Evolutionary conservation across 2,888 invertebrate genomes (phyloP).

Genomic region (Stomorhina lunata): DNA sequence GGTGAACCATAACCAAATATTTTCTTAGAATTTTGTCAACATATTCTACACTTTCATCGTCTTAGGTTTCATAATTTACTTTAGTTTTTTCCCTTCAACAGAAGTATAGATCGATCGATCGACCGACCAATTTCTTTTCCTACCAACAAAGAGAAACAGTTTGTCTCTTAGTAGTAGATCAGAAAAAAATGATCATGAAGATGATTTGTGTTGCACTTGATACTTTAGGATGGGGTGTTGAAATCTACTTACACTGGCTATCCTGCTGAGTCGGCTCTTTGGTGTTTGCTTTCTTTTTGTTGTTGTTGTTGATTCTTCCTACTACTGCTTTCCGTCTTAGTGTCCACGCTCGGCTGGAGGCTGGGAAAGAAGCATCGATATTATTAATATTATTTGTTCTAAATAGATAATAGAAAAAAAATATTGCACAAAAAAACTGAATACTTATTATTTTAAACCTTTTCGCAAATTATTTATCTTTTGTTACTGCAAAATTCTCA

Average conservation of each 20-base stretch:
- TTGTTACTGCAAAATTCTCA: constrained; percentile 43
- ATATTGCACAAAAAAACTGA: constrained; percentile 14
- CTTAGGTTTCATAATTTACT: constrained; percentile 18
- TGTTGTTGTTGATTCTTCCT: not conserved
- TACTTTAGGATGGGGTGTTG: constrained; percentile 54
- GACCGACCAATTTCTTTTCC: no score
- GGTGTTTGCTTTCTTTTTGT: constrained; percentile 21
- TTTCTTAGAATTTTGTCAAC: constrained; percentile 53
- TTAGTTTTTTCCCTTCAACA: not conserved
- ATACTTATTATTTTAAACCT: not conserved
- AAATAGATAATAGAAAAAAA: constrained; percentile 4
- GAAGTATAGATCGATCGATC: no score
- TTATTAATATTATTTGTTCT: constrained; percentile 8
- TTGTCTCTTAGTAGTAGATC: constrained; percentile 30
- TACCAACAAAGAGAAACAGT: not conserved
- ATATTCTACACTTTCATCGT: constrained; percentile 17
- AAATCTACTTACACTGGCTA: constrained; percentile 48
- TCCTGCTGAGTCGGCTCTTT: constrained; percentile 61
- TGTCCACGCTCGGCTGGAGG: constrained; percentile 51
- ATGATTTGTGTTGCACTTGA: constrained; percentile 58
- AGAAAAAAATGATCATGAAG: constrained; percentile 13
- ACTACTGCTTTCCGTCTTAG: constrained; percentile 1
- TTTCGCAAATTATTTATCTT: constrained; percentile 42
- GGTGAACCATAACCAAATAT: constrained; percentile 37
- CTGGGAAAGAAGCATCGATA: constrained; percentile 53